A percentile compares a stretch with the other conserved stretches of the same genome.
phyloP scores from a whole-genome alignment of 2,797 vertebrate genomes.

The Parambassis ranga region DNA sequence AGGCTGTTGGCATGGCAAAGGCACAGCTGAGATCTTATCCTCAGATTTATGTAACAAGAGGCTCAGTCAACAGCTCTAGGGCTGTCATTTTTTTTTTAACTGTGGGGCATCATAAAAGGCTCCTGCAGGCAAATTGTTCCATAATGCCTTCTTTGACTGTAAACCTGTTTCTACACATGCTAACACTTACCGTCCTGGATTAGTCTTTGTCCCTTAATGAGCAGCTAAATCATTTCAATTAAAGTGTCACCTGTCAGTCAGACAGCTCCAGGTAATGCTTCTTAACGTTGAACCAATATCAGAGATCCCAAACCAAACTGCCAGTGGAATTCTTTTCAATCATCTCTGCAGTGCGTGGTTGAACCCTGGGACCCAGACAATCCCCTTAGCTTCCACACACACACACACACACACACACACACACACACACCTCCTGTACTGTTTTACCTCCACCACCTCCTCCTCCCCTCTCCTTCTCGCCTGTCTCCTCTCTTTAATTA shows the following conservation, averaged over 20 bases:
- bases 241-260: slow-evolving; percentile 76
- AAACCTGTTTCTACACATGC: background rate
- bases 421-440: slow-evolving; percentile 34
- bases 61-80: slow-evolving; percentile 18
- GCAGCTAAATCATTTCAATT: slow-evolving; percentile 69
- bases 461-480: slow-evolving; percentile 9
- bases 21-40: slow-evolving; percentile 3
- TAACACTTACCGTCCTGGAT: slow-evolving; percentile 2
- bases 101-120: background rate
- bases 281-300: slow-evolving; percentile 49
- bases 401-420: slow-evolving; percentile 31
- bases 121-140: slow-evolving; percentile 20
- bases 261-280: slow-evolving; percentile 66
- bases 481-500: slow-evolving; percentile 79
- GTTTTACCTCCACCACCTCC: slow-evolving; percentile 26
- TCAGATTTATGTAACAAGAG: slow-evolving; percentile 18
- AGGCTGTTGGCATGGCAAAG: slow-evolving; percentile 14
- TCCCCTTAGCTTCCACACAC: slow-evolving; percentile 46
- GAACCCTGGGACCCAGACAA: slow-evolving; percentile 52
- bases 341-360: slow-evolving; percentile 35
- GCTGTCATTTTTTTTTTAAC: slow-evolving; percentile 17
- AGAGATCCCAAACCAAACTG: slow-evolving; percentile 35
- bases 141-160: slow-evolving; percentile 18
- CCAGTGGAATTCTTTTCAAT: slow-evolving; percentile 70
- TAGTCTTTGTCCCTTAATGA: slow-evolving; percentile 48